Evolutionary conservation across 1,140 invertebrate species (phyloP), one percentile per base, ranked within the genome.

Genomic region (Papilio xuthus): DNA sequence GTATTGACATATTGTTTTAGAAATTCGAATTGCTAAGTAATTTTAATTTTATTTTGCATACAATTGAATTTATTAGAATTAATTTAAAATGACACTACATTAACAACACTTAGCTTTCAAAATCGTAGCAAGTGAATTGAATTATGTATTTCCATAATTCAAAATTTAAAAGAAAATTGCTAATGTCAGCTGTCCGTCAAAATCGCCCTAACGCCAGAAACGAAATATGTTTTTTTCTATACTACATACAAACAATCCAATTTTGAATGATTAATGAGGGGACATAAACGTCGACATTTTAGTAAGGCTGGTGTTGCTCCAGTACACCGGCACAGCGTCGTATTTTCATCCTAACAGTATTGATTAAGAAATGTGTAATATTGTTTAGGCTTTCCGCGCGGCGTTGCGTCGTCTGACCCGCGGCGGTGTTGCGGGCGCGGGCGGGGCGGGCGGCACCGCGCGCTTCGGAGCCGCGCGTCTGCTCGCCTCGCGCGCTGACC

Each of bases 401-500:
- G 91, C 92, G 1, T 80, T 93, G 4, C 80, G 90, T 8, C 88
- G 91, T 7, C 23, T 93, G 72, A 91, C 90, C 6, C 90, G 90
- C 60, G 89, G 91, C 15, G 91, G 91, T 2, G 88, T 93, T 76
- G 87, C 89, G 63, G 91, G 89, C 9, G 91, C 89, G 73, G 90
- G 89, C 28, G 90, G 89, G 0, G 90, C 88, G 67, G 89, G 89
- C 9, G 88, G 87, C 26, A 90, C 90, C 2, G 88, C 89, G 13
- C 82, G 90, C 15, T 91, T 91, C 83, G 91, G 90, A 0, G 91
- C 90, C 44, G 90, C 90, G 50, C 78, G 91, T 1, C 86, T 93
- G 28, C 95, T 95, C 2, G 92, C 90, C n/a, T 94, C 95, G 20
- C 94, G 95, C 3, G 95, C 96, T 60, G 95, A 95, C 75, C 96